Evolutionary conservation across 2,797 vertebrate genomes (phyloP).

Genomic region (Tragelaphus eurycerus): DNA sequence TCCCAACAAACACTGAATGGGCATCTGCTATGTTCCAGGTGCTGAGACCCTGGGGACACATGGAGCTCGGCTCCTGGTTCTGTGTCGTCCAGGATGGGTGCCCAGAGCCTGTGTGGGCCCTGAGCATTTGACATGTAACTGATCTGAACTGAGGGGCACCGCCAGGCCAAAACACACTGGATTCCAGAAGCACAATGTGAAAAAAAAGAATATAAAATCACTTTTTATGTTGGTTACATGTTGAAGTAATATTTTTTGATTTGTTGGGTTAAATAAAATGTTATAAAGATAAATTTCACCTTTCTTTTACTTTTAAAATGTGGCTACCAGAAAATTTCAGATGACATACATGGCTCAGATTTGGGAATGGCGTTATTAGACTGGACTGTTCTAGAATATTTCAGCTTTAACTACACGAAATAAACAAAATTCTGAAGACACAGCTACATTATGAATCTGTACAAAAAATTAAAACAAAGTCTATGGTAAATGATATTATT

Average conservation of each 20-base stretch:
- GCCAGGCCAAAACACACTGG: neutral
- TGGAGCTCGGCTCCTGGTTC: neutral
- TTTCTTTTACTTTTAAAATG: constrained; percentile 1
- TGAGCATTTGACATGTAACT: too few relatives aligned
- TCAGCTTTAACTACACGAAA: neutral
- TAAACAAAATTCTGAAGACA: neutral
- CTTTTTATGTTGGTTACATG: neutral
- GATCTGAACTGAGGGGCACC: neutral
- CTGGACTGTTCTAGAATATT: neutral
- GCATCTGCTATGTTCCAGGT: neutral
- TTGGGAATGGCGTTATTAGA: neutral
- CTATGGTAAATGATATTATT: neutral
- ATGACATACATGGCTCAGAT: neutral
- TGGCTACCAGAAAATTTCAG: neutral
- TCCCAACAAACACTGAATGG: neutral
- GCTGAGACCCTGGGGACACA: neutral
- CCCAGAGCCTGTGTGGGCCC: fast-evolving
- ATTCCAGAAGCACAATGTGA: neutral
- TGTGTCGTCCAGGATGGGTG: fast-evolving
- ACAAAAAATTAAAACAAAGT: neutral
- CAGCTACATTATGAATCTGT: neutral
- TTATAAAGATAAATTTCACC: neutral
- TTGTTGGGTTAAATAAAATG: neutral
- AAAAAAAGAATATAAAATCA: neutral
- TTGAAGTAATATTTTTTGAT: neutral